phyloP scores from a whole-genome alignment of 2,888 invertebrate species.

The Lasioglossum lativentre region DNA sequence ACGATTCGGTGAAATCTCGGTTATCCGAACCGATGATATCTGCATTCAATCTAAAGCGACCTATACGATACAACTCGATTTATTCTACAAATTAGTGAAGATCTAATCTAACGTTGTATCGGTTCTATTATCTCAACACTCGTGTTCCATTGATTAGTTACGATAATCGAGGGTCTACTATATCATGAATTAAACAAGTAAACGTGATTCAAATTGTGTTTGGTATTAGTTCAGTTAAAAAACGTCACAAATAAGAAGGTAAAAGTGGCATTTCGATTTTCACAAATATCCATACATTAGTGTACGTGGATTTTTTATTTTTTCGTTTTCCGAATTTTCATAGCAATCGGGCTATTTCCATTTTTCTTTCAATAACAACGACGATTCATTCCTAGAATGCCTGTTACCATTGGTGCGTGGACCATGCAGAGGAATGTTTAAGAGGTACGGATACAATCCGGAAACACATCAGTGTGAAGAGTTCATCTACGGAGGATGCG shows the following conservation, averaged over 20 bases:
- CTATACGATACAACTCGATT: too few relatives aligned
- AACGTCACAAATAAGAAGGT: background rate
- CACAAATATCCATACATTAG: background rate
- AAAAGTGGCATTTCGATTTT: background rate
- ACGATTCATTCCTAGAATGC: conserved; percentile 18
- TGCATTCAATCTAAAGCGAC: too few relatives aligned
- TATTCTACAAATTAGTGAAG: too few relatives aligned
- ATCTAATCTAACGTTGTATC: too few relatives aligned
- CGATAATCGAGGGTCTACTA: too few relatives aligned
- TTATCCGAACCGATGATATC: too few relatives aligned
- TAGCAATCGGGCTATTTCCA: background rate
- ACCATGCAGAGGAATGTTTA: conserved; percentile 59
- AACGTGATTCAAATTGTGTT: too few relatives aligned
- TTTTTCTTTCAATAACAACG: background rate
- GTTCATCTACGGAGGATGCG: conserved; percentile 63
- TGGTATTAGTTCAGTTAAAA: background rate
- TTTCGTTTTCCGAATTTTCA: background rate
- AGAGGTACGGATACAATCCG: conserved; percentile 43
- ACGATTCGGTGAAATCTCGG: too few relatives aligned
- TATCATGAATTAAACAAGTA: too few relatives aligned
- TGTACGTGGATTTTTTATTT: background rate
- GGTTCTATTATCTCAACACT: too few relatives aligned
- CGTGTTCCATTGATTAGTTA: too few relatives aligned
- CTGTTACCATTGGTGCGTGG: conserved; percentile 47
- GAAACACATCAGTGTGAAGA: conserved; percentile 27